Evolutionary conservation across 2,888 invertebrate species (phyloP), one percentile per base, ranked within the genome.

Genomic region (Luffia ferchaultella): DNA sequence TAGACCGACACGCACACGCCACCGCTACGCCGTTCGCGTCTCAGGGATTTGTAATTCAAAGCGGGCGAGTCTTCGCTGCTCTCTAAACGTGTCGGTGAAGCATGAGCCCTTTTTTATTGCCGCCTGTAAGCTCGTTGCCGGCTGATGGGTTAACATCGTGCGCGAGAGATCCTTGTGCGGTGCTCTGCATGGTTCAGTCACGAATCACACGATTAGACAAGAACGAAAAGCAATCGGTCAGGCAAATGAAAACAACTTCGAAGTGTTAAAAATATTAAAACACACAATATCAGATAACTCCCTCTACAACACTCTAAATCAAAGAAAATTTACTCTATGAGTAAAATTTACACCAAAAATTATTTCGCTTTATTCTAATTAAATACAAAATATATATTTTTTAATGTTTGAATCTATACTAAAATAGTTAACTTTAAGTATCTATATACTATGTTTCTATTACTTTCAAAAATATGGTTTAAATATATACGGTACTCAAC

Each of bases 111-210:
- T n/a, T n/a, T n/a, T n/a, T n/a, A n/a, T n/a, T n/a, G n/a, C n/a
- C n/a, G n/a, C n/a, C n/a, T n/a, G n/a, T n/a, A n/a, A n/a, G n/a
- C n/a, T n/a, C n/a, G n/a, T n/a, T n/a, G n/a, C n/a, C n/a, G n/a
- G n/a, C n/a, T n/a, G n/a, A n/a, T n/a, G n/a, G n/a, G n/a, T n/a
- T n/a, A n/a, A n/a, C n/a, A n/a, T n/a, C n/a, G n/a, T n/a, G n/a
- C n/a, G n/a, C n/a, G n/a, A 12, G 62, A 63, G 57, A 55, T 57
- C 58, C 59, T 30, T 12, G 12, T 12, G 30, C 30, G 30, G 30
- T 12, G 30, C 30, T 12, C 30, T 12, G n/a, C n/a, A 12, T 70
- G 79, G 80, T 80, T 80, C 82, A 83, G 80, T 71, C 82, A 83
- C 70, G 70, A 69, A 73, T 61, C 58, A 60, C 60, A 57, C 56